Evolutionary conservation across 2,797 vertebrate species (phyloP), one percentile per base, ranked within the genome.

Genomic region (Poecilia gillii): DNA sequence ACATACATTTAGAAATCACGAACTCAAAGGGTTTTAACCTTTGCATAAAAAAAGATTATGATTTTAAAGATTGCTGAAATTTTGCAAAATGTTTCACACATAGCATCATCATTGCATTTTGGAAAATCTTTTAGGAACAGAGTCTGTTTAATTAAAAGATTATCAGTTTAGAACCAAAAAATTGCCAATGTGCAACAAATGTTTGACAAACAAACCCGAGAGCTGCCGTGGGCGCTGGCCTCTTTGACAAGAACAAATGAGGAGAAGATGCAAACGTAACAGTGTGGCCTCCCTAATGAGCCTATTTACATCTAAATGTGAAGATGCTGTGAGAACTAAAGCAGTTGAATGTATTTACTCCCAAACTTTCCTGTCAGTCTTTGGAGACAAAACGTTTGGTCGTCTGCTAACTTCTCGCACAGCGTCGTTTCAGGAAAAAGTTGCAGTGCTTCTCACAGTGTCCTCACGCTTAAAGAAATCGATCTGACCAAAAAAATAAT

Each of bases 241-340:
- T 64, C 74, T 85, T 46, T 83, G 84, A 89, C 85, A 78, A 89
- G 81, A 85, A 88, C 72, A 85, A 89, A 91, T 91, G 85, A 45
- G 85, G 81, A 91, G 87, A 73, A 85, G 71, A 92, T 90, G 89
- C 84, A 85, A 89, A 91, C 59, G 43, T 89, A 87, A 86, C 79
- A 76, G 77, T 84, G 79, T 75, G 59, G 55, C 79, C 80, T 72
- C 72, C 72, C 74, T 87, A 90, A 88, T 92, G 91, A 92, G 78
- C n/a, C 81, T 3, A 93, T 93, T 92, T 88, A 88, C 91, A 92
- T 92, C 70, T 87, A 89, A 93, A 92, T 92, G 88, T 87, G 80
- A 85, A 39, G 80, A 79, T 78, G 55, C 84, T 92, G 82, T 92
- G 85, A 88, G 88, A 94, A 91, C 85, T 83, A 72, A 88, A 89